phyloP scores from a whole-genome alignment of 2,113 vertebrate species.

The Halichoeres trimaculatus region DNA sequence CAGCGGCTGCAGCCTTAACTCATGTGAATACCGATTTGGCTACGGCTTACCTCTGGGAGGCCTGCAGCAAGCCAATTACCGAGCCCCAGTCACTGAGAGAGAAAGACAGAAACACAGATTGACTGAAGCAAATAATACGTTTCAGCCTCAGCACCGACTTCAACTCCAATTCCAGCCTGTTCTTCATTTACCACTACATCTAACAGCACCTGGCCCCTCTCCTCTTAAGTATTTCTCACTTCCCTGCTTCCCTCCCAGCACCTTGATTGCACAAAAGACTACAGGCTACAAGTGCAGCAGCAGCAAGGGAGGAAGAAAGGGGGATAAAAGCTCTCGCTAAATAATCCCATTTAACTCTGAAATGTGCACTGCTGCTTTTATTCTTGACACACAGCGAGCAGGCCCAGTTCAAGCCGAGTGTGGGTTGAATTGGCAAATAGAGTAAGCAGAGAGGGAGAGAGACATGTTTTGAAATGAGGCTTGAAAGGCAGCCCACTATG shows the following conservation, averaged over 20 bases:
- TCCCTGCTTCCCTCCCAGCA: conserved; percentile 31
- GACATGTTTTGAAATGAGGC: conserved; percentile 73
- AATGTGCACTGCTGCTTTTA: conserved; percentile 71
- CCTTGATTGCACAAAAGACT: conserved; percentile 62
- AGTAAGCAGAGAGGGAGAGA: conserved; percentile 60
- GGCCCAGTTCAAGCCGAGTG: conserved; percentile 59
- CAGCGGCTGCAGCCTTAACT: conserved; percentile 60
- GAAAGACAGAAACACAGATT: conserved; percentile 58
- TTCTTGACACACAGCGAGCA: conserved; percentile 63
- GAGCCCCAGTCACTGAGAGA: conserved; percentile 62
- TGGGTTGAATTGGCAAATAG: conserved; percentile 70
- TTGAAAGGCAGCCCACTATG: conserved; percentile 74
- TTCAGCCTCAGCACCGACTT: conserved; percentile 38
- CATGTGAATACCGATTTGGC: conserved; percentile 76
- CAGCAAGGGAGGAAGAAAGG: conserved; percentile 51
- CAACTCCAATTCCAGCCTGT: conserved; percentile 50
- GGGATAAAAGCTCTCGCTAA: conserved; percentile 61
- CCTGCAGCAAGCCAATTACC: conserved; percentile 78
- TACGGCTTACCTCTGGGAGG: conserved; percentile 73
- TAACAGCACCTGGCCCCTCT: conserved; percentile 44
- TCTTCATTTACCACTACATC: conserved; percentile 55
- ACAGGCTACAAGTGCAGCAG: conserved; percentile 47
- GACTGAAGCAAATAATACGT: conserved; percentile 68
- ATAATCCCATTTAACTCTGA: conserved; percentile 77
- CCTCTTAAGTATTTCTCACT: conserved; percentile 54